Evolutionary conservation across 2,797 vertebrate genomes (phyloP).

Genomic region (Coregonus sp.): DNA sequence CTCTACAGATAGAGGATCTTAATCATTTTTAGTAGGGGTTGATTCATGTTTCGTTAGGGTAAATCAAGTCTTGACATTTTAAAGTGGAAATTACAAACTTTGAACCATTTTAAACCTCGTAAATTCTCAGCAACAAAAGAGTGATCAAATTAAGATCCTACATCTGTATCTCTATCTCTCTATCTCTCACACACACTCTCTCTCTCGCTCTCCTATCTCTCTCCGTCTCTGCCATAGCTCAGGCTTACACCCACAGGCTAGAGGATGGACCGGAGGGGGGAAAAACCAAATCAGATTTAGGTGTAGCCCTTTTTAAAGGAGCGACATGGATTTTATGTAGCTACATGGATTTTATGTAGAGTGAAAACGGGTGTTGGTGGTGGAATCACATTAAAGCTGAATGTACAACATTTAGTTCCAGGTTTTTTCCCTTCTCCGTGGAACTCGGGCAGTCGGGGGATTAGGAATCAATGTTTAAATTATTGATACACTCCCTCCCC

Average conservation of each 20-base stretch:
- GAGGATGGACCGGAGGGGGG: neutral
- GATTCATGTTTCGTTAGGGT: too few species aligned
- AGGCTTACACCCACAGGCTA: neutral
- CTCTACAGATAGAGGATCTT: too few species aligned
- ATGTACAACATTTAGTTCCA: slow-evolving; percentile 35
- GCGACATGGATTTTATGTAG: too few species aligned
- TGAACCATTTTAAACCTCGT: too few species aligned
- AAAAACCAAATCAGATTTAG: neutral
- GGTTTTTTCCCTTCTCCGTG: neutral
- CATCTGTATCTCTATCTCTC: neutral
- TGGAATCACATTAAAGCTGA: slow-evolving; percentile 38
- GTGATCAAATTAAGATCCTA: too few species aligned
- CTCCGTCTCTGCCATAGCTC: neutral
- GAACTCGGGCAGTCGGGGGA: slow-evolving; percentile 48
- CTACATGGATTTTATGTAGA: neutral
- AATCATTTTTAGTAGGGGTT: too few species aligned
- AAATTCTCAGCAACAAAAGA: too few species aligned
- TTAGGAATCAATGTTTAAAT: slow-evolving; percentile 69
- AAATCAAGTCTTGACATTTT: too few species aligned
- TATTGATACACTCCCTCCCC: slow-evolving; percentile 72
- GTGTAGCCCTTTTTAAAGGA: neutral
- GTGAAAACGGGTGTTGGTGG: neutral
- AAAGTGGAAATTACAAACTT: too few species aligned
- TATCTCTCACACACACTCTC: too few species aligned
- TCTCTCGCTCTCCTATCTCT: neutral